These are phyloP conservation scores for Phenacoccus solenopsis DNA, from an alignment of 1,140 invertebrate species.

Conservation along the genomic window DNA sequence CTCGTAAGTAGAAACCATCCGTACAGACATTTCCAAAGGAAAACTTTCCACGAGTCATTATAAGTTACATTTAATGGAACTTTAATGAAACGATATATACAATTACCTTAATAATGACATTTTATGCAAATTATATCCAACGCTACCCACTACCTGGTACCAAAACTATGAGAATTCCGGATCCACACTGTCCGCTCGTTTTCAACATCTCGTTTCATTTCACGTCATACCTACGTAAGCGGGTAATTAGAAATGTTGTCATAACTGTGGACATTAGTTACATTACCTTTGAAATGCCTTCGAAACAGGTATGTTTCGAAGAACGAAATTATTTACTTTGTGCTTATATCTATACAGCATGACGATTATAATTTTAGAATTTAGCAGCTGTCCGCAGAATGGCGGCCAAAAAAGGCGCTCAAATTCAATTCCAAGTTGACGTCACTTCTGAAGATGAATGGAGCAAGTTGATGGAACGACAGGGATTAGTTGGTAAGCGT, in stretches of 20 bases:
- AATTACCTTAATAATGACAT: neutral
- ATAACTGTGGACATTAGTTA: neutral
- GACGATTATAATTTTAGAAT: too few species aligned
- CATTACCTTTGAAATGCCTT: neutral
- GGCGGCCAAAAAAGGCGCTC: slow-evolving; percentile 51
- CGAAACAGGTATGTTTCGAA: neutral
- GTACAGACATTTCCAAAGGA: too few species aligned
- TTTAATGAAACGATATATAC: neutral
- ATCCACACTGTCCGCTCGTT: too few species aligned
- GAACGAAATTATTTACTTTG: too few species aligned
- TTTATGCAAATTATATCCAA: neutral
- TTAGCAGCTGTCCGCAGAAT: slow-evolving; percentile 27
- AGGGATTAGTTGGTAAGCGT: slow-evolving; percentile 63
- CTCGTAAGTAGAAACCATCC: too few species aligned
- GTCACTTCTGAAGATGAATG: slow-evolving; percentile 78
- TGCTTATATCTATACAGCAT: too few species aligned
- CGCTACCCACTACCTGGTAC: neutral
- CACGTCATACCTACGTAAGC: too few species aligned
- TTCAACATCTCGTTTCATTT: too few species aligned
- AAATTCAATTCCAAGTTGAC: slow-evolving; percentile 62
- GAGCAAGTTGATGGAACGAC: slow-evolving; percentile 58
- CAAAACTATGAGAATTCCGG: too few species aligned
- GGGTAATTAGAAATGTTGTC: neutral
- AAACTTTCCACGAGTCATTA: too few species aligned
- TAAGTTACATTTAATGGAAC: neutral